Base-by-base conservation (phyloP, 2,888 invertebrate genomes). In the Catocala sponsa region DNA sequence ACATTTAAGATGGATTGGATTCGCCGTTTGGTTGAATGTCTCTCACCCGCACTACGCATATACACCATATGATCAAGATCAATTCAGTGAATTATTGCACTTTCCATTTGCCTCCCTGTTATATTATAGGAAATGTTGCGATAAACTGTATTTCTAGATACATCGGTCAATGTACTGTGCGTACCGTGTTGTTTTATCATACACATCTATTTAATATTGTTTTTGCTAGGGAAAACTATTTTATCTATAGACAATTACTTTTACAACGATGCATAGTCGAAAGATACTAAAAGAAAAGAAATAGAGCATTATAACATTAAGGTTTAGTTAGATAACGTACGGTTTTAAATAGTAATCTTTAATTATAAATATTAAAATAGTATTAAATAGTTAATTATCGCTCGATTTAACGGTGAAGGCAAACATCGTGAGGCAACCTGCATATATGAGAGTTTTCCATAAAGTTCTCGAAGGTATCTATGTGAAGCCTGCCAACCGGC, bases 81-180 rank as follows among this genome's bases (percentile, higher is more conserved):
- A 73, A 76, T 79, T 79, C 70, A 75, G 74, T 57, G 73, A 79
- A 78, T 81, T 79, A 76, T 74, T 75, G 64, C 76, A 77, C 84
- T 84, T 84, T 84, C 84, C 82, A 81, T 70, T 75, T 64, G 56
- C 55, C 65, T 74, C 78, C 78, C 73, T 74, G 74, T 75, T 67
- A 71, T 71, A 53, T 71, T 73, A 69, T 72, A 78, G 82, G 79
- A 82, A 82, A 80, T 74, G 56, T 64, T 52, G 48, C 58, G 62
- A 71, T 76, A 69, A 63, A 64, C 57, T 63, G 32, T 55, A 74
- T 63, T 64, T 52, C 13, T 32, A 13, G 59, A 65, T 65, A 63
- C 35, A 35, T 57, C 49, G 38, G 43, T 60, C 53, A 52, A 38
- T 64, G 33, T 41, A 61, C n/a, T 56, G 38, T 46, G 55, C 51